A percentile compares a stretch with the other conserved stretches of the same genome.
Evolutionary conservation across 2,113 vertebrate genomes (phyloP).

Genomic region (Neogobius melanostomus): DNA sequence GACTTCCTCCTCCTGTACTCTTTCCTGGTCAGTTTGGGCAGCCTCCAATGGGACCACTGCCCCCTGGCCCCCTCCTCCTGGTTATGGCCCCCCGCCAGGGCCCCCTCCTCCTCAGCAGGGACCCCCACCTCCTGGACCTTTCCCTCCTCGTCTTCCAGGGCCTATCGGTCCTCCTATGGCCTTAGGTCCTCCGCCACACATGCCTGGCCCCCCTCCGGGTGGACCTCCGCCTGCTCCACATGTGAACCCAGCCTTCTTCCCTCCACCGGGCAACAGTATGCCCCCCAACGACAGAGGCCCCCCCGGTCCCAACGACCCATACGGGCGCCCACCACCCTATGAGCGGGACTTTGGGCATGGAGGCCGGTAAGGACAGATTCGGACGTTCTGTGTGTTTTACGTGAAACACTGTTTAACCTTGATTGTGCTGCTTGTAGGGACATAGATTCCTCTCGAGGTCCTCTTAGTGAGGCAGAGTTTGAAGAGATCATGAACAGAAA

Average conservation of each 20-base stretch:
- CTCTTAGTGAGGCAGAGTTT: slow-evolving; percentile 97
- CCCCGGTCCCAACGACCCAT: slow-evolving; percentile 89
- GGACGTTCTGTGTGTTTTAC: neutral
- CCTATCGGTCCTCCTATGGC: slow-evolving; percentile 93
- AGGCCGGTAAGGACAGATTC: slow-evolving; percentile 81
- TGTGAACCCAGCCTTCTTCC: slow-evolving; percentile 98
- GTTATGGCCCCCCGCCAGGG: slow-evolving; percentile 93
- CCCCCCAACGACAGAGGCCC: slow-evolving; percentile 93
- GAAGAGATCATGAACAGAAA: slow-evolving; percentile 99
- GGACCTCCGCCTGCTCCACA: slow-evolving; percentile 96
- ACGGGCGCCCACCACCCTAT: slow-evolving; percentile 93
- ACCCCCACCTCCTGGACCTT: slow-evolving; percentile 92
- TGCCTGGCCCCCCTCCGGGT: slow-evolving; percentile 94
- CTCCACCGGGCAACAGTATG: slow-evolving; percentile 94
- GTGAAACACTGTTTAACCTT: neutral
- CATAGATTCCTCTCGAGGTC: slow-evolving; percentile 93
- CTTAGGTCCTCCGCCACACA: slow-evolving; percentile 94
- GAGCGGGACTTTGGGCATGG: slow-evolving; percentile 96
- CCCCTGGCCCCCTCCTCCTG: slow-evolving; percentile 96
- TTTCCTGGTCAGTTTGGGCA: slow-evolving; percentile 98
- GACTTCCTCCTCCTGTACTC: slow-evolving; percentile 94
- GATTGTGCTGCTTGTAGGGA: slow-evolving; percentile 77
- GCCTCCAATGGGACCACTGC: slow-evolving; percentile 91
- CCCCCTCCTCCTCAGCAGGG: slow-evolving; percentile 95
- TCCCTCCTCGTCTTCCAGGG: slow-evolving; percentile 92